Evolutionary conservation across 2,113 vertebrate species (phyloP), one percentile per base, ranked within the genome.

Genomic region (Leiothrix lutea): DNA sequence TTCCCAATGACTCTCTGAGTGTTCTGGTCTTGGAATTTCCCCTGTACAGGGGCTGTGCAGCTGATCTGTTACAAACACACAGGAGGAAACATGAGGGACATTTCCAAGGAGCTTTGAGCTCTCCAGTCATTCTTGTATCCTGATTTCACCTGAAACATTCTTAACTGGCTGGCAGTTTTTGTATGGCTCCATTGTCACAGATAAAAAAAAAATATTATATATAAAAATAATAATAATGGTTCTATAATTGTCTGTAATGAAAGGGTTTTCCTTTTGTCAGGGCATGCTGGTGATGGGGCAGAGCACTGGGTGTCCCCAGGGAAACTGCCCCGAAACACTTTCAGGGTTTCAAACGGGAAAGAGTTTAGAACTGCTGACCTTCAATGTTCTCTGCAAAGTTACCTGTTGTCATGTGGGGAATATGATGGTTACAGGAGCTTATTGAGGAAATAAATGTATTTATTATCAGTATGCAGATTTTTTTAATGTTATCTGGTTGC

Each of bases 221-320:
- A 54, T 12, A 54, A 31, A 31, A 53, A 29, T 31, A 54, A 54
- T 21, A 28, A 12, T 45, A 5, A 12, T 22, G 18, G 9, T 26
- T 67, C 45, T 36, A 0, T 5, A 35, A 35, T 42, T 23, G 22
- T 38, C 28, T 19, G 0, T 9, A 57, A 21, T 11, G 8, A 17
- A n/a, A 26, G 23, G 12, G 6, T 33, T 80, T 29, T 80, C 11
- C 58, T 80, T 54, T 17, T 50, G 16, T 31, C 12, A 1, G 12
- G 29, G 9, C 20, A 0, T 28, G n/a, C 23, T 28, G 57, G 36
- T 4, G 15, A 14, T 31, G 35, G 35, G 35, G 53, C 53, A 80
- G 24, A 24, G 58, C 40, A 16, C 53, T 57, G 72, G 11, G 17
- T 45, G 51, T 80, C 35, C 45, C 51, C 26, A 25, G 19, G 35